These are phyloP conservation scores for Neria commutata DNA, from an alignment of 2,888 invertebrate species.

Conservation along the genomic window DNA sequence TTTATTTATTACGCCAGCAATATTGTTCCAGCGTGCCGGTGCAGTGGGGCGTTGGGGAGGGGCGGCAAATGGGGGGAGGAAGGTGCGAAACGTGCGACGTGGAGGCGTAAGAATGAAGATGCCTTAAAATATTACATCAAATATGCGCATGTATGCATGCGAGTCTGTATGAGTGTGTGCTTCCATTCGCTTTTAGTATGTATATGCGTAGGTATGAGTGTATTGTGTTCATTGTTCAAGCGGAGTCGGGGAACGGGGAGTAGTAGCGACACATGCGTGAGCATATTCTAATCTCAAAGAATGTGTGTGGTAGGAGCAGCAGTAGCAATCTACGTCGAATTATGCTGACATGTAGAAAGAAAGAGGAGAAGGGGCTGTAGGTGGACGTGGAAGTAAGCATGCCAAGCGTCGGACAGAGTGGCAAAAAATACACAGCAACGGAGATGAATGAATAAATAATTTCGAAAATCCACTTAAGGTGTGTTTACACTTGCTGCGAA, in stretches of 20 bases:
- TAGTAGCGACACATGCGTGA: conserved; percentile 7
- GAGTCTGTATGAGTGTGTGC: background rate
- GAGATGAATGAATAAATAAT: conserved; percentile 23
- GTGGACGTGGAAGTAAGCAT: too few species aligned
- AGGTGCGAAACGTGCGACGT: background rate
- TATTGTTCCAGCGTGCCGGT: background rate
- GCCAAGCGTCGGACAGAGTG: background rate
- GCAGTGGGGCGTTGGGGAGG: background rate
- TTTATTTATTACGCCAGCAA: conserved; percentile 18
- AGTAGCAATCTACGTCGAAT: background rate
- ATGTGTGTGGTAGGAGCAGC: background rate
- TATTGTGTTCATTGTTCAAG: background rate
- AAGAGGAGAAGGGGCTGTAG: too few species aligned
- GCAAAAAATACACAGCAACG: background rate
- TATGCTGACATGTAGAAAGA: background rate
- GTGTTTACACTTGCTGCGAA: conserved; percentile 25
- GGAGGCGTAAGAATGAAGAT: background rate
- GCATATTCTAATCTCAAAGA: conserved; percentile 20
- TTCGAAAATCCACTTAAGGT: conserved; percentile 27
- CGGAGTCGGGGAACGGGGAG: background rate
- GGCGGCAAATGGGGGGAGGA: background rate
- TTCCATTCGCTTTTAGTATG: background rate
- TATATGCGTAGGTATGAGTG: conserved; percentile 1
- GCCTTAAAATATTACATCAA: conserved; percentile 22
- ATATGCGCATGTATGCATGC: conserved; percentile 14